Evolutionary conservation across 2,888 invertebrate genomes (phyloP).

Genomic region (Eupithecia exiguata): DNA sequence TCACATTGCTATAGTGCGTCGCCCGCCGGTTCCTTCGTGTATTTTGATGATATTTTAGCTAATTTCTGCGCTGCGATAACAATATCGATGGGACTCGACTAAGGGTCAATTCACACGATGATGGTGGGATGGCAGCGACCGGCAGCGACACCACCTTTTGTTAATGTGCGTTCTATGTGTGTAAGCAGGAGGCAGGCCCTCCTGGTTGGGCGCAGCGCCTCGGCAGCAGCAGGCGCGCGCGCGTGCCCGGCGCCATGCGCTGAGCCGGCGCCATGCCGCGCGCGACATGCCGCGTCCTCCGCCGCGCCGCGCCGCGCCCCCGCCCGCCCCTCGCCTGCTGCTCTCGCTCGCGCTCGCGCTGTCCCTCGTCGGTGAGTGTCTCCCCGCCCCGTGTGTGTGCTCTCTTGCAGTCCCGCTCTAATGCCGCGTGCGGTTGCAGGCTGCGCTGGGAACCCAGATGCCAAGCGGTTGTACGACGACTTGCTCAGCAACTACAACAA

Average conservation of each 20-base stretch:
- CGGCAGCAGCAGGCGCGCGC: constrained; percentile 52
- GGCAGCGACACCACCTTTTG: too few species aligned
- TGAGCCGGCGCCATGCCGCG: constrained; percentile 77
- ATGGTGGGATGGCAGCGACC: not conserved
- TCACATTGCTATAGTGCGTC: not conserved
- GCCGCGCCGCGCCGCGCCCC: constrained; percentile 69
- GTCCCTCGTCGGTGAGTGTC: constrained; percentile 50
- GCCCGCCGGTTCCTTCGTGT: not conserved
- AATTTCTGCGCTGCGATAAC: not conserved
- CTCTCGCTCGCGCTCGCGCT: constrained; percentile 66
- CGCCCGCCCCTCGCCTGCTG: constrained; percentile 65
- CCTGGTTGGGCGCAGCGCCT: constrained; percentile 25
- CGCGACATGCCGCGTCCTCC: constrained; percentile 64
- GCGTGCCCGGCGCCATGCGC: constrained; percentile 62
- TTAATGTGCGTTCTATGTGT: not conserved
- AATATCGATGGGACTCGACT: too few species aligned
- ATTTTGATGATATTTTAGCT: not conserved
- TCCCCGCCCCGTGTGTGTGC: not conserved
- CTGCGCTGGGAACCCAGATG: constrained; percentile 96
- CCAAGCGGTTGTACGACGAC: constrained; percentile 97
- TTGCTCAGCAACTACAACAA: constrained; percentile 98
- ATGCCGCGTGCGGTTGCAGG: constrained; percentile 76
- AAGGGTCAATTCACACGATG: not conserved
- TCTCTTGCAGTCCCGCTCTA: not conserved
- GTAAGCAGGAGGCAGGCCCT: not conserved